These are phyloP conservation scores for Thunnus thynnus DNA, from an alignment of 2,113 vertebrate genomes.

Conservation along the genomic window DNA sequence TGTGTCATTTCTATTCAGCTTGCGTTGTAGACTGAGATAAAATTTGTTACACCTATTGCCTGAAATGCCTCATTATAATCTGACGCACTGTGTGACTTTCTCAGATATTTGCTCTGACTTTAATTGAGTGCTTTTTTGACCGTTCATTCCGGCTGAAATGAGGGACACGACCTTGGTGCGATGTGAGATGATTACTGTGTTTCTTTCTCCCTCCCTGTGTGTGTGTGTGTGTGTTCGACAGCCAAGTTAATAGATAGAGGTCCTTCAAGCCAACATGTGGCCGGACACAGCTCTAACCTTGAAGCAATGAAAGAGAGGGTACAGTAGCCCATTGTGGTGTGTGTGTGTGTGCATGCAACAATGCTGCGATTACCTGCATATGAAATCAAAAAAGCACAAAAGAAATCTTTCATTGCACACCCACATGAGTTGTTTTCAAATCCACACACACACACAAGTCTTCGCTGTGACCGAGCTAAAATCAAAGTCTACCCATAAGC, in stretches of 20 bases:
- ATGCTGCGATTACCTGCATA: slow-evolving; percentile 33
- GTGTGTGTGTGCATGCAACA: slow-evolving; percentile 12
- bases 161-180: slow-evolving; percentile 70
- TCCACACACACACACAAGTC: background rate
- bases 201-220: slow-evolving; percentile 5
- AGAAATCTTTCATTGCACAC: slow-evolving; percentile 8
- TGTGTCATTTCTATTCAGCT: slow-evolving; percentile 67
- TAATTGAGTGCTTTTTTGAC: slow-evolving; percentile 70
- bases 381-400: slow-evolving; percentile 25
- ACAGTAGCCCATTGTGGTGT: slow-evolving; percentile 27
- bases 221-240: slow-evolving; percentile 20
- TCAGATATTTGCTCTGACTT: slow-evolving; percentile 52
- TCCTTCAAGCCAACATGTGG: slow-evolving; percentile 45
- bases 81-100: slow-evolving; percentile 23
- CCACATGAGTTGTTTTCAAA: slow-evolving; percentile 36
- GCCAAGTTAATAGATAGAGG: slow-evolving; percentile 59
- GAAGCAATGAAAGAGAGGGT: slow-evolving; percentile 12
- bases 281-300: slow-evolving; percentile 58
- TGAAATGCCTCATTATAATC: slow-evolving; percentile 51
- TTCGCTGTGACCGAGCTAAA: slow-evolving; percentile 33
- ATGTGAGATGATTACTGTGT: slow-evolving; percentile 63
- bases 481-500: slow-evolving; percentile 62
- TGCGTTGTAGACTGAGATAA: slow-evolving; percentile 2
- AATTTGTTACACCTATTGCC: slow-evolving; percentile 39
- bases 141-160: slow-evolving; percentile 49